Evolutionary conservation across 2,113 vertebrate species (phyloP), one percentile per base, ranked within the genome.

Genomic region (Bos javanicus): DNA sequence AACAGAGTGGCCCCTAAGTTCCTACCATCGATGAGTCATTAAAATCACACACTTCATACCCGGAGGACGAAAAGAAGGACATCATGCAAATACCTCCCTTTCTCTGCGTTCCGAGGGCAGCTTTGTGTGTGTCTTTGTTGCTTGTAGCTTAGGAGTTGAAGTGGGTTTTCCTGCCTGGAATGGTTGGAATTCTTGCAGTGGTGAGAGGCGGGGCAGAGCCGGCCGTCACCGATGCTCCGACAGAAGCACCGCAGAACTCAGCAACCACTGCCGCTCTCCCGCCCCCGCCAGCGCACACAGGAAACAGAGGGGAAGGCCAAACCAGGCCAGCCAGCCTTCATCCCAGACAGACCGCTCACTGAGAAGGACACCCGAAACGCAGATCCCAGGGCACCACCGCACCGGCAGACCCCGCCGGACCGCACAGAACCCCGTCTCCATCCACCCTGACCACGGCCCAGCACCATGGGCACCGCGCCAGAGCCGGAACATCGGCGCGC

Each of bases 111-210:
- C 81, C 6, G 21, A 36, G 85, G 19, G 26, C 7, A 19, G 92
- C 62, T 82, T 71, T 56, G 33, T 86, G 52, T 36, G 6, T 14
- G 48, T 62, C 91, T 94, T 11, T 89, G 88, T 84, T 60, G 60
- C 80, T 30, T 33, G 85, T 14, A 39, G 78, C 95, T 90, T 16
- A 46, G 59, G 82, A 39, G 86, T 2, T 95, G 71, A 93, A 87
- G 95, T 87, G 92, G 87, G 88, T 26, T 90, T 93, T 97, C 95
- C 97, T 28, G 17, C 82, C 84, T 88, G 86, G 97, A 87, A 95
- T 92, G 97, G 83, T 1, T 95, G 94, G 96, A 96, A 97, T 97
- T 94, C 91, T 28, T 94, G 11, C 28, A 71, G 92, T 48, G 71
- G 56, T 39, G 0, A 48, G 76, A 64, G 85, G 76, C 28, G 6